Evolutionary conservation across 1,140 invertebrate genomes (phyloP), one percentile per base, ranked within the genome.

Genomic region (Steinernema feltiae): DNA sequence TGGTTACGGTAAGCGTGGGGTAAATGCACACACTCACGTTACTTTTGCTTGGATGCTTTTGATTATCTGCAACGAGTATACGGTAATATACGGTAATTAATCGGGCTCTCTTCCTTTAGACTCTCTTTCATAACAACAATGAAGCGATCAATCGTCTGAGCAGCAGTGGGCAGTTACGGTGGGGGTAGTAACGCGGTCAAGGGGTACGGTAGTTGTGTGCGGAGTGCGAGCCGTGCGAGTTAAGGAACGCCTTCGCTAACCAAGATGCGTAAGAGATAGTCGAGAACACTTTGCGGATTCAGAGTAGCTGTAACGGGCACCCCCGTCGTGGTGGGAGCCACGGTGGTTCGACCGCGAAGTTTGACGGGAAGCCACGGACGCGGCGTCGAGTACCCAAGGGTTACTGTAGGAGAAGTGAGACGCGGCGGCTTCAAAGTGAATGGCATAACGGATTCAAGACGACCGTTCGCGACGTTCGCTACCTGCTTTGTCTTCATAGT

Each of bases 1-100:
- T 15, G 53, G 53, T 63, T 63, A 63, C 24, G 53, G 53, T 63
- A 63, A 63, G 53, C 53, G 53, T n/a, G 53, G 53, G 35, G 24
- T 7, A 63, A 3, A 63, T n/a, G 41, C 41, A 27, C 53, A 63
- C 53, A 63, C 53, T 63, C 53, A 63, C 53, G 53, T 63, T 63
- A 63, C 53, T 63, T 63, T 63, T 63, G 15, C 24, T 27, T 63
- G 53, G 12, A 63, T 63, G 53, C 12, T 63, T 63, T 63, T 63
- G 12, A 63, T 63, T 12, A 63, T 63, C 53, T 63, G 53, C 24
- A 63, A 63, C 53, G 24, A 63, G 53, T 3, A 17, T 63, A 63
- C 53, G 12, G 53, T 63, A 27, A 63, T 27, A 15, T 15, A 3
- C 15, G 53, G 24, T 27, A 21, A 63, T 7, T 41, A 63, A 63